Conservation (phyloP, 2,888 invertebrate species). For the Hyppa rectilinea region DNA sequence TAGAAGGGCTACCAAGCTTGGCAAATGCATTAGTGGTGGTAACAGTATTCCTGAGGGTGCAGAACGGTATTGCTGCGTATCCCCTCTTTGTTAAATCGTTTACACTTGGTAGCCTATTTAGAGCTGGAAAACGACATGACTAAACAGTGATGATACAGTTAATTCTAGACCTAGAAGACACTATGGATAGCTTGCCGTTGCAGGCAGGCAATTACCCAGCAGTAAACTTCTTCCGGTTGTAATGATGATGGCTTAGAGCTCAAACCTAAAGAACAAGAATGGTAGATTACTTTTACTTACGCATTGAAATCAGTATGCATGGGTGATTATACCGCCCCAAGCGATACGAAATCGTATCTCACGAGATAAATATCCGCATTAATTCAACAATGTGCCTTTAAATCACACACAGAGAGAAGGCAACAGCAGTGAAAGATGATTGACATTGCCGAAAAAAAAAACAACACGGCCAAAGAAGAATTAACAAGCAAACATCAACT, state of each 20-base stretch:
- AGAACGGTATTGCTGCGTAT: background rate
- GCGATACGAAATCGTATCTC: constrained; percentile 31
- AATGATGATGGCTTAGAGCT: background rate
- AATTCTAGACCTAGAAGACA: background rate
- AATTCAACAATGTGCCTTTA: constrained; percentile 49
- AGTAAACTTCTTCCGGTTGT: background rate
- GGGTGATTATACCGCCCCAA: constrained; percentile 4
- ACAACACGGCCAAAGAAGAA: constrained; percentile 14
- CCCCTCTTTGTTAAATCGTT: background rate
- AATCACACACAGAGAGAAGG: constrained; percentile 45
- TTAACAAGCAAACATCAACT: constrained; percentile 48
- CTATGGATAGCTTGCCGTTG: no score
- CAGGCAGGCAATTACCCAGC: no score
- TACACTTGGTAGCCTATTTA: background rate
- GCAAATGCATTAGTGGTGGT: background rate
- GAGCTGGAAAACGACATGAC: background rate
- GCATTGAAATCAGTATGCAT: background rate
- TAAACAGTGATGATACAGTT: background rate
- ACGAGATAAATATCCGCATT: constrained; percentile 34
- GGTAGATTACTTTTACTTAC: constrained; percentile 13
- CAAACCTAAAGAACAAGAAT: background rate
- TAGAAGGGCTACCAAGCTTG: background rate
- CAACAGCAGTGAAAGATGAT: constrained; percentile 54
- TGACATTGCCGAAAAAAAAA: constrained; percentile 40
- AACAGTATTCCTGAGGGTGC: background rate